These are phyloP conservation scores for Araneus ventricosus DNA, from an alignment of 1,140 invertebrate species.

Conservation along the genomic window DNA sequence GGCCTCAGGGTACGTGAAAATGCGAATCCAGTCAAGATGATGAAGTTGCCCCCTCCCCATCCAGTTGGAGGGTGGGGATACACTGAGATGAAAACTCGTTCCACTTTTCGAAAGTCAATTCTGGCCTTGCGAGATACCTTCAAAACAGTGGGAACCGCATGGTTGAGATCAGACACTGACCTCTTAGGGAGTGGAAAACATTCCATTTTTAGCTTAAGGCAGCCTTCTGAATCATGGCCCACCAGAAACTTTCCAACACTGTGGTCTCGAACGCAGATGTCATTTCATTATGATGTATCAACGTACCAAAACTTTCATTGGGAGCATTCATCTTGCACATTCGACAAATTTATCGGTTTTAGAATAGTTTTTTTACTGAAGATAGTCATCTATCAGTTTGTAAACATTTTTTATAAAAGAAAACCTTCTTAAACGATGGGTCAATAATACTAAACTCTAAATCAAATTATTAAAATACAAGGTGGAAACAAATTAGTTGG, in stretches of 20 bases:
- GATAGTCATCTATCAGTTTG: too few relatives aligned
- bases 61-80: conserved; percentile 16
- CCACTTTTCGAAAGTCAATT: not conserved
- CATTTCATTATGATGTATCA: too few relatives aligned
- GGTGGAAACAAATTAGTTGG: too few relatives aligned
- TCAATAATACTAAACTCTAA: too few relatives aligned
- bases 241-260: not conserved
- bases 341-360: too few relatives aligned
- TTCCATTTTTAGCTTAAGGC: not conserved
- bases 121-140: conserved; percentile 18
- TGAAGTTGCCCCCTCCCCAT: not conserved
- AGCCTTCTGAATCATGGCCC: not conserved
- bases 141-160: not conserved
- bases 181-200: not conserved
- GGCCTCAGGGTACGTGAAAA: not conserved
- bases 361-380: too few relatives aligned
- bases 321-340: too few relatives aligned
- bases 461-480: too few relatives aligned
- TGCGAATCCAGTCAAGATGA: not conserved
- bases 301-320: too few relatives aligned
- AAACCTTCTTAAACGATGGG: too few relatives aligned
- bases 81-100: conserved; percentile 25
- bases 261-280: not conserved
- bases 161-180: conserved; percentile 7
- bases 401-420: too few relatives aligned